Conservation (phyloP, 2,888 invertebrate species). For the Agapostemon virescens region DNA sequence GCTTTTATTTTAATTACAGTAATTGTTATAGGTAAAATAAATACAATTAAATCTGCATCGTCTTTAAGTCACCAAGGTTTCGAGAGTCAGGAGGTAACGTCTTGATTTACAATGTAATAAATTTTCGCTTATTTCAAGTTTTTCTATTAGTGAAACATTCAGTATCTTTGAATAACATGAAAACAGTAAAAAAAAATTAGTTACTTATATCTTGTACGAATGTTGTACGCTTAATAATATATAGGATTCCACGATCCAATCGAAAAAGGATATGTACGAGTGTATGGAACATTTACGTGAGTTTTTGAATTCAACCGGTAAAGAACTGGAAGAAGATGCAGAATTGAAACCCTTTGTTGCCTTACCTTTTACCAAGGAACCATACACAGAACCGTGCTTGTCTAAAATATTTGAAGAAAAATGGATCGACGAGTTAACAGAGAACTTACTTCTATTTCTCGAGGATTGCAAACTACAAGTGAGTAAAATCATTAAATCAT, state of each 20-base stretch:
- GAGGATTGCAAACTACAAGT: slow-evolving; percentile 52
- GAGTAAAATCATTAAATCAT: background rate
- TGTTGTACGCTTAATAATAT: slow-evolving; percentile 50
- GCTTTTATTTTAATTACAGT: background rate
- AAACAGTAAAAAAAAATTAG: background rate
- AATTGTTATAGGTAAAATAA: slow-evolving; percentile 41
- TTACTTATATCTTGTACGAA: background rate
- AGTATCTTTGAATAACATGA: background rate
- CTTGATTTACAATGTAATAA: background rate
- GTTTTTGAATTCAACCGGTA: slow-evolving; percentile 80
- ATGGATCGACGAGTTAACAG: slow-evolving; percentile 64
- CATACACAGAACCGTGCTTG: slow-evolving; percentile 82
- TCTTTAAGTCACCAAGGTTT: slow-evolving; percentile 18
- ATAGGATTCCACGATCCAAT: slow-evolving; percentile 53
- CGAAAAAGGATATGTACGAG: slow-evolving; percentile 56
- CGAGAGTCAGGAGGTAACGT: slow-evolving; percentile 51
- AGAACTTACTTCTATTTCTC: slow-evolving; percentile 62
- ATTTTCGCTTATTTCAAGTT: background rate
- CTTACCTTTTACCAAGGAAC: slow-evolving; percentile 82
- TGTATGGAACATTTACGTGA: slow-evolving; percentile 76
- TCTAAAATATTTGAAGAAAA: slow-evolving; percentile 80
- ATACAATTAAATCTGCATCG: background rate
- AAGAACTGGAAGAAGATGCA: slow-evolving; percentile 81
- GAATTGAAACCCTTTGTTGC: slow-evolving; percentile 83
- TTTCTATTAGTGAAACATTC: background rate